Evolutionary conservation across 2,797 vertebrate genomes (phyloP), one percentile per base, ranked within the genome.

Genomic region (Oophaga sylvatica): DNA sequence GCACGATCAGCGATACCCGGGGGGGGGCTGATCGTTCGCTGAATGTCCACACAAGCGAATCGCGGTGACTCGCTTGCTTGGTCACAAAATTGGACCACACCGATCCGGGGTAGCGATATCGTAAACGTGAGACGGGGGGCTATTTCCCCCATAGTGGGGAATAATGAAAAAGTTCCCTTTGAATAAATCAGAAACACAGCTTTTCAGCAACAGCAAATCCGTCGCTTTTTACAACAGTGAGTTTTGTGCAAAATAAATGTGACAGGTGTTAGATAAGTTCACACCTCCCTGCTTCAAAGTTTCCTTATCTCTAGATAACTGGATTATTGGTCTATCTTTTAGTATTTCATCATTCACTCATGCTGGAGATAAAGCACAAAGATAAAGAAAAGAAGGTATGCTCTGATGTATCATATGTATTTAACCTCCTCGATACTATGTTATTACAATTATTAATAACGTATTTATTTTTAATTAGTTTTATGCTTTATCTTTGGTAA

Each of bases 231-330:
- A 76, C 71, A 75, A 84, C 83, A 83, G 56, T 31, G 29, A 53
- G 41, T 59, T 84, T 71, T 76, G n/a, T 6, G 19, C 11, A 17
- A 35, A 68, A 78, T 77, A 68, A 67, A 57, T 82, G 59, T 82
- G 80, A 68, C 86, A 83, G 48, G 71, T 68, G 48, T 76, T 82
- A 75, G 12, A 65, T 62, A 68, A n/a, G 53, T 79, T 78, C 62
- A 41, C 80, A 87, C 71, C 15, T 83, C 62, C n/a, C 35, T 7
- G 19, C 41, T 62, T 87, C 60, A 82, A 45, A 56, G 71, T 76
- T 76, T 82, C 81, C 41, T 83, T 83, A 87, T 87, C 73, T 70
- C 35, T 26, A 0, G 20, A 12, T 59, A 48, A 62, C 62, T 79
- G 29, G 80, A 67, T 83, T 78, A 70, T 57, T 76, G 15, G 45